Percentiles rank a stretch among this genome's conserved stretches.
Evolutionary conservation across 2,888 invertebrate genomes (phyloP).

Genomic region (Dolomedes plantarius): DNA sequence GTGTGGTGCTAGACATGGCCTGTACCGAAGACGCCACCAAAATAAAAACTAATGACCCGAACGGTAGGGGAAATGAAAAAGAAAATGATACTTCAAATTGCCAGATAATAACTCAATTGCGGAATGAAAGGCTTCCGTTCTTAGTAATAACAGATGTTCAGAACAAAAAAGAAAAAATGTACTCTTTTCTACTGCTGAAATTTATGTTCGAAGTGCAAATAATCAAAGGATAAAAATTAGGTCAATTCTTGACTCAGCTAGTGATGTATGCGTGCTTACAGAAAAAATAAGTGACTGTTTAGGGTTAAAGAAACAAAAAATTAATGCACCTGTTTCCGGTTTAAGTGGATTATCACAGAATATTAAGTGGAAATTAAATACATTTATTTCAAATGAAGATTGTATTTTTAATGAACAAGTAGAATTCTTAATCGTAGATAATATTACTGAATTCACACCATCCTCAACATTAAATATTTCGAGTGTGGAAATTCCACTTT

Average conservation of each 20-base stretch:
- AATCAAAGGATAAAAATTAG: background rate
- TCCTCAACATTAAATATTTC: background rate
- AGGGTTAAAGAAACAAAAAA: background rate
- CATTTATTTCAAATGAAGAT: background rate
- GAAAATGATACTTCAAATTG: background rate
- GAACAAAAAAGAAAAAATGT: background rate
- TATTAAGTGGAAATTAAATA: background rate
- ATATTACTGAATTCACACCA: background rate
- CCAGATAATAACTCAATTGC: background rate
- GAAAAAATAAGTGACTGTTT: background rate
- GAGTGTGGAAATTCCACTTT: background rate
- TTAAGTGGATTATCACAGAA: background rate
- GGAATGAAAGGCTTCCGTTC: background rate
- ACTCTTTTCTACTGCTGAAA: background rate
- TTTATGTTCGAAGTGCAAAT: background rate
- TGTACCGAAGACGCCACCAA: background rate
- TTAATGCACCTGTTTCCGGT: background rate
- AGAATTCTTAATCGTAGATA: background rate
- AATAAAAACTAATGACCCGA: too few relatives aligned
- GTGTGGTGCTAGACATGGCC: background rate
- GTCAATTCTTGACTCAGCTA: background rate
- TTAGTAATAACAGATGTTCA: background rate
- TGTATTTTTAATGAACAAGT: background rate
- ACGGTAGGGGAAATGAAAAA: background rate
- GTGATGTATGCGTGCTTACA: background rate